Conservation (phyloP, 2,888 invertebrate genomes). For the Pheosia tremula region DNA sequence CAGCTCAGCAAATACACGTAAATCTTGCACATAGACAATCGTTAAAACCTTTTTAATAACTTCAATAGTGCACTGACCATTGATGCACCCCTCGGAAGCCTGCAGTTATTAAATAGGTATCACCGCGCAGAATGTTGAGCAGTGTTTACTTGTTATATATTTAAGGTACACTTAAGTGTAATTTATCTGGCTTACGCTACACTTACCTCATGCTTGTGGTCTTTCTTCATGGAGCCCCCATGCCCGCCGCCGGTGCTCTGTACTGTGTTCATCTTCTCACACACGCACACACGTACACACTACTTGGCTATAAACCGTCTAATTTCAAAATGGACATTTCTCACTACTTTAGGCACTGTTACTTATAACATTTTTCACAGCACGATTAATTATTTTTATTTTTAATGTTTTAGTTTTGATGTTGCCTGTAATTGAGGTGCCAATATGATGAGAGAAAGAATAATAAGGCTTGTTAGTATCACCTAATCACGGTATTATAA, state of each 20-base stretch:
- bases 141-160: neutral
- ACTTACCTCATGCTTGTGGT: conserved; percentile 84
- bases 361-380: conserved; percentile 53
- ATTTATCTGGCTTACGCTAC: neutral
- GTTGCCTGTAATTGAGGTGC: conserved; percentile 5
- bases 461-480: neutral
- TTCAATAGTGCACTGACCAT: too few species aligned
- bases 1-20: too few species aligned
- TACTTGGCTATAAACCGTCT: conserved; percentile 34
- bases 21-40: too few species aligned
- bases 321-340: conserved; percentile 65
- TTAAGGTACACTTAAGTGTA: neutral
- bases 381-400: conserved; percentile 36
- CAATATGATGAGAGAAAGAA: conserved; percentile 1
- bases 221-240: conserved; percentile 84
- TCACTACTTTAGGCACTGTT: conserved; percentile 70
- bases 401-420: conserved; percentile 5
- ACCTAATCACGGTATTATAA: neutral
- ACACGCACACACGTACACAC: conserved; percentile 29
- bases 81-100: too few species aligned
- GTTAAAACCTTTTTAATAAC: too few species aligned
- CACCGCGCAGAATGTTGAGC: too few species aligned
- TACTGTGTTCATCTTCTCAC: conserved; percentile 85
- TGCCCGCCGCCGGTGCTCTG: conserved; percentile 86
- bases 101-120: too few species aligned